A percentile compares a stretch with the other conserved stretches of the same genome.
These are phyloP conservation scores for Siderastrea siderea DNA, from an alignment of 92 coral and sea anemone genomes.

Conservation along the genomic window DNA sequence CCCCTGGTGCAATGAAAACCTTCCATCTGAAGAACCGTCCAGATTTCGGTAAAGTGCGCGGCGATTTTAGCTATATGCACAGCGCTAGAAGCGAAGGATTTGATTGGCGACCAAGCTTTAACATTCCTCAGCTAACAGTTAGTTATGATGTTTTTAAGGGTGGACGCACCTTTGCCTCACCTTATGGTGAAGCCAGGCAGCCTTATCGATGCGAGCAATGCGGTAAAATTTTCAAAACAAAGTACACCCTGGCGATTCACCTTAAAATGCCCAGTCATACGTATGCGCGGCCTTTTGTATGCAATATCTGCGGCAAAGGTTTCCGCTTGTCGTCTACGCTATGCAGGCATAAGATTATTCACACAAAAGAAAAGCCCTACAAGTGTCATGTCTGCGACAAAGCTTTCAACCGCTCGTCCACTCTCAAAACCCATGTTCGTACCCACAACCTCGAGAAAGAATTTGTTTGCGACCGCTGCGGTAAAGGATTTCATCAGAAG, in stretches of 20 bases:
- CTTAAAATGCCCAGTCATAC: conserved; percentile 93
- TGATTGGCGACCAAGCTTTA: conserved; percentile 8
- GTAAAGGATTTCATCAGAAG: conserved; percentile 93
- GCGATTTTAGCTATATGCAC: conserved; percentile 11
- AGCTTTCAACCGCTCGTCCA: conserved; percentile 92
- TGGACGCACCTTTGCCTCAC: not conserved
- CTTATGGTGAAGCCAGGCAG: conserved; percentile 36
- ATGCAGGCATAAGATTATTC: conserved; percentile 92
- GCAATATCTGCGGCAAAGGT: conserved; percentile 89
- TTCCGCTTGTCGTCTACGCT: conserved; percentile 90
- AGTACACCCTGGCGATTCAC: conserved; percentile 90
- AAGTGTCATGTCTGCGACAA: conserved; percentile 87
- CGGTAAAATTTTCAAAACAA: conserved; percentile 89
- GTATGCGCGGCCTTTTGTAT: conserved; percentile 88
- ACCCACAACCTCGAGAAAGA: conserved; percentile 89
- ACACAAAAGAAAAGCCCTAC: conserved; percentile 88
- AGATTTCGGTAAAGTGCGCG: conserved; percentile 1
- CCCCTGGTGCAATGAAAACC: not conserved
- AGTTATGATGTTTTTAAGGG: not conserved
- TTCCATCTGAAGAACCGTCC: not conserved
- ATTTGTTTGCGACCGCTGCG: conserved; percentile 84
- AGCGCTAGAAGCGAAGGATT: conserved; percentile 1
- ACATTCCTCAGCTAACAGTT: not conserved
- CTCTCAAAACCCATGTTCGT: conserved; percentile 88
- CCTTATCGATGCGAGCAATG: conserved; percentile 88